Evolutionary conservation across 2,888 invertebrate genomes (phyloP).

Genomic region (Oscheius onirici): DNA sequence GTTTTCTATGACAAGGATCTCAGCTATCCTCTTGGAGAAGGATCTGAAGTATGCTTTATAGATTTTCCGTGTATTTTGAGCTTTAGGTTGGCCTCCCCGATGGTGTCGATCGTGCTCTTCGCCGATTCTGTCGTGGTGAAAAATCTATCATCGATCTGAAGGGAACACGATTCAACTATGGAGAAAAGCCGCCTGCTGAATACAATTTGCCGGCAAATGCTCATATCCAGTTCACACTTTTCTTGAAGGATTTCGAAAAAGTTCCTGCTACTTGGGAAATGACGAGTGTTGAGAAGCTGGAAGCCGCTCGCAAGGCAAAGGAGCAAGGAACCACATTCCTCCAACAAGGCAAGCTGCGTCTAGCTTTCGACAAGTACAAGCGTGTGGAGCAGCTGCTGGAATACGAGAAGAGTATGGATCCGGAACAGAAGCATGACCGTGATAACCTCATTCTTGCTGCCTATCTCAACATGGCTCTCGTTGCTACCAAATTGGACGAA

Average conservation of each 20-base stretch:
- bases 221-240: constrained; percentile 83
- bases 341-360: constrained; percentile 78
- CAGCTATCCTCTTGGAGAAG: constrained; percentile 87
- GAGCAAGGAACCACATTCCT: constrained; percentile 91
- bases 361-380: constrained; percentile 88
- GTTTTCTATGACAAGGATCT: constrained; percentile 85
- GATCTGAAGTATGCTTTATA: constrained; percentile 76
- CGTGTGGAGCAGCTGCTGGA: constrained; percentile 80
- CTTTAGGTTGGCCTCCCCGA: constrained; percentile 78
- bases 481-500: constrained; percentile 71
- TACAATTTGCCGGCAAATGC: constrained; percentile 84
- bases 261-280: constrained; percentile 86
- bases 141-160: constrained; percentile 61
- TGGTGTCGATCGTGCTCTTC: constrained; percentile 85
- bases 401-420: constrained; percentile 59
- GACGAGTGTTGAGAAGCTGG: constrained; percentile 82
- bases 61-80: no score
- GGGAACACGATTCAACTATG: constrained; percentile 61
- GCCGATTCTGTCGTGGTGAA: constrained; percentile 78
- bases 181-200: constrained; percentile 75
- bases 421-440: constrained; percentile 51
- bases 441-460: constrained; percentile 58
- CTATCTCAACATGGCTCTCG: constrained; percentile 61
- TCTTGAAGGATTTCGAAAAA: constrained; percentile 85
- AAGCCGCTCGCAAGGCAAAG: constrained; percentile 84